A percentile compares a stretch with the other conserved stretches of the same genome.
Evolutionary conservation across 2,888 invertebrate species (phyloP).

Genomic region (Acanthosepion esculentum): DNA sequence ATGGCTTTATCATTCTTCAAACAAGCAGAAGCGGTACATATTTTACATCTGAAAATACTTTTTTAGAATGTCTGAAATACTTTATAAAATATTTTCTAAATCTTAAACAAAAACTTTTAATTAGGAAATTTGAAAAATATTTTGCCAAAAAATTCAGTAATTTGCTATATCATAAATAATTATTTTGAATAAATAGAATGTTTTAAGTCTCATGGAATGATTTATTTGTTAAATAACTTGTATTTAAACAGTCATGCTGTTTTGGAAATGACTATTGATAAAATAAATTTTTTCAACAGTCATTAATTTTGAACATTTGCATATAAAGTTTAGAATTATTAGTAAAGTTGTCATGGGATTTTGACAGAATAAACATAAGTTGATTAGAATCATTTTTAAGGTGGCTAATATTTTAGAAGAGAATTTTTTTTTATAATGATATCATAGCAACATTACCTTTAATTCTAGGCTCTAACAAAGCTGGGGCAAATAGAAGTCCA

Average conservation of each 20-base stretch:
- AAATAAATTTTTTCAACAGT: not conserved
- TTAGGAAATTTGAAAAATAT: not conserved
- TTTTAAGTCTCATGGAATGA: not conserved
- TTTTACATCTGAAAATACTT: not conserved
- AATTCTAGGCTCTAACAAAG: conserved; percentile 81
- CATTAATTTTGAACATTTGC: not conserved
- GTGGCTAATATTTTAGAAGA: not conserved
- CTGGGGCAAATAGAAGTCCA: conserved; percentile 85
- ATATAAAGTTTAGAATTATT: not conserved
- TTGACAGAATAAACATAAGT: not conserved
- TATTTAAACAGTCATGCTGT: not conserved
- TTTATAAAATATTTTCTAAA: not conserved
- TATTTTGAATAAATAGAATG: not conserved
- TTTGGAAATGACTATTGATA: not conserved
- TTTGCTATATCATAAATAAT: not conserved
- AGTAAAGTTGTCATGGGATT: not conserved
- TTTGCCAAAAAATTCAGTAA: not conserved
- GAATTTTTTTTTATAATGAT: not conserved
- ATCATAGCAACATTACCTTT: conserved; percentile 55
- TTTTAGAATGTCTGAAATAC: not conserved
- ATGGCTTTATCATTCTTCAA: conserved; percentile 84
- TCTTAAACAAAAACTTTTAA: not conserved
- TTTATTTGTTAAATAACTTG: not conserved
- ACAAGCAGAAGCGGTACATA: conserved; percentile 81
- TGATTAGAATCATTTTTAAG: not conserved